Evolutionary conservation across 2,113 vertebrate genomes (phyloP).

Genomic region (Myiozetetes cayanensis): DNA sequence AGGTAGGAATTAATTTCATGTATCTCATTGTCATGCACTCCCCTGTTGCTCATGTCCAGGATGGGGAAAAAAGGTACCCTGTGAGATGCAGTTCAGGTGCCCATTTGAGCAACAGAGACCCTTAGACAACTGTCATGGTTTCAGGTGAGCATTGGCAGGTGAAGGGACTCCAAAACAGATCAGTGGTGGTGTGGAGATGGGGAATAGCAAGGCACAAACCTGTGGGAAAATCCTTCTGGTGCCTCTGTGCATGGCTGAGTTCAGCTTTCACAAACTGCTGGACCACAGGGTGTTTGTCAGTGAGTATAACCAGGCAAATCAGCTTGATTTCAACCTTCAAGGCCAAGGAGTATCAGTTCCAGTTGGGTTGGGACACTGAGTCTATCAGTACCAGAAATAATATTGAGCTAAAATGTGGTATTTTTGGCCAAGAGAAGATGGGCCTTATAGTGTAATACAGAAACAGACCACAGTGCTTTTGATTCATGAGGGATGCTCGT

Average conservation of each 20-base stretch:
- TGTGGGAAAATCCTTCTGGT: not conserved
- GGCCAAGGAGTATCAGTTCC: not conserved
- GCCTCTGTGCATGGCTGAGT: not conserved
- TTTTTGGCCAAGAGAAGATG: not conserved
- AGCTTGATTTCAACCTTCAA: not conserved
- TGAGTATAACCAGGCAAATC: not conserved
- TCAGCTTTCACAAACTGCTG: not conserved
- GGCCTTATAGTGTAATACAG: not conserved
- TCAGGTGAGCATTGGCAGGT: not conserved
- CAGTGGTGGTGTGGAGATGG: not conserved
- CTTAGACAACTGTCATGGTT: not conserved
- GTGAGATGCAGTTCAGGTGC: not conserved
- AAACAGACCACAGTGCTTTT: not conserved
- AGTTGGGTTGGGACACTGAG: not conserved
- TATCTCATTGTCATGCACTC: accelerated
- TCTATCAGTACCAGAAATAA: not conserved
- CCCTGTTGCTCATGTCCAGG: not conserved
- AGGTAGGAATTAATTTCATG: not conserved
- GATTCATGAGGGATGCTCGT: not conserved
- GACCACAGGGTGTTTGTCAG: not conserved
- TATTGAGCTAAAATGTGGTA: accelerated
- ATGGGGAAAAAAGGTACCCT: not conserved
- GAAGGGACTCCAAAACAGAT: not conserved
- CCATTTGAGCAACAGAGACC: not conserved
- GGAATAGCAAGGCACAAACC: not conserved